Conservation (phyloP, 2,888 invertebrate species). For the Patella depressa region DNA sequence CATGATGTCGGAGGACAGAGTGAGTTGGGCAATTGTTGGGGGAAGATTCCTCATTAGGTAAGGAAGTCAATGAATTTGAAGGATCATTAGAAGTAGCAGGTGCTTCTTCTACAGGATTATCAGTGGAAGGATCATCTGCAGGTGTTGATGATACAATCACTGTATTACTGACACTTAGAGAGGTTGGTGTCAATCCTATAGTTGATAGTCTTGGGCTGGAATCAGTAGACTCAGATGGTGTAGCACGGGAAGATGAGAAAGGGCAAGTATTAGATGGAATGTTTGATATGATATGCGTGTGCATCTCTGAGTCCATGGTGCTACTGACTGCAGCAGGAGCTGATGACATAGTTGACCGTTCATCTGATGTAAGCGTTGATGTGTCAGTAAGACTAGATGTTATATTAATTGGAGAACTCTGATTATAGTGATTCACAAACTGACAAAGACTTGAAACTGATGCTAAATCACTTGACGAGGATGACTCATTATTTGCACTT, state of each 20-base stretch:
- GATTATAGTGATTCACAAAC: slow-evolving; percentile 9
- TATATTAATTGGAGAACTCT: slow-evolving; percentile 2
- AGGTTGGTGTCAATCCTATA: neutral
- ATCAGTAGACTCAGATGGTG: neutral
- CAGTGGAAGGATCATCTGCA: neutral
- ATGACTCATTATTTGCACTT: neutral
- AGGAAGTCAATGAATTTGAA: neutral
- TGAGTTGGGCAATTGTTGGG: neutral
- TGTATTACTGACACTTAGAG: neutral
- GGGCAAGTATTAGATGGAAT: no score
- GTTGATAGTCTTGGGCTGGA: neutral
- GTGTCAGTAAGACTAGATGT: slow-evolving; percentile 9
- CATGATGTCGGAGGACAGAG: neutral
- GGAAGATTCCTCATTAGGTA: neutral
- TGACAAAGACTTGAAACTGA: slow-evolving; percentile 5
- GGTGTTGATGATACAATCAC: slow-evolving; percentile 4
- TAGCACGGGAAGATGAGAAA: neutral
- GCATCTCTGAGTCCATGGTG: no score
- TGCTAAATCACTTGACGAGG: neutral
- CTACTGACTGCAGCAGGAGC: neutral
- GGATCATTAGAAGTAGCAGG: neutral
- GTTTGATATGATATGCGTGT: no score
- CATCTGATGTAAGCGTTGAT: neutral
- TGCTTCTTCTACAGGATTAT: neutral
- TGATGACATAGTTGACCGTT: neutral